These are phyloP conservation scores for Phenganax stokvisi DNA, from an alignment of 92 coral and sea anemone genomes.

Conservation along the genomic window DNA sequence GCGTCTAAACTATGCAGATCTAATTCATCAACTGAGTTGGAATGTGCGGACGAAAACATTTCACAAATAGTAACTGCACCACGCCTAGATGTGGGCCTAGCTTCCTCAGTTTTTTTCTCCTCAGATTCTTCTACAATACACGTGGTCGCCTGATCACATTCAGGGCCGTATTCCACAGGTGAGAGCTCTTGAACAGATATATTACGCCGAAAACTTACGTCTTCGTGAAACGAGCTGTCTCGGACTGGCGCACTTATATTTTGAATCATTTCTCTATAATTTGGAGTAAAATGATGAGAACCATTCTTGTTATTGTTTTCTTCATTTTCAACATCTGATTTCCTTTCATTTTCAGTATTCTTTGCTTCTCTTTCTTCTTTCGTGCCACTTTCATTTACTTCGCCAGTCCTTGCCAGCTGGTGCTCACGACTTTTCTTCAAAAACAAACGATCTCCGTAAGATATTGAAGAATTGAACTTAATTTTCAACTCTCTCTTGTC, in stretches of 20 bases:
- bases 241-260: constrained; percentile 52
- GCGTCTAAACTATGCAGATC: neutral
- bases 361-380: constrained; percentile 9
- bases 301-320: constrained; percentile 28
- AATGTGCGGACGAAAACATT: constrained; percentile 61
- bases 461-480: constrained; percentile 62
- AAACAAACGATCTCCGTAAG: constrained; percentile 76
- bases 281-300: constrained; percentile 49
- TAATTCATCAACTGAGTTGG: constrained; percentile 36
- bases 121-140: constrained; percentile 61
- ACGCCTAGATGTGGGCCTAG: constrained; percentile 53
- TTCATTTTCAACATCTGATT: neutral
- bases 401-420: constrained; percentile 18
- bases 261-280: constrained; percentile 84
- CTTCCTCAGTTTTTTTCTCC: constrained; percentile 11
- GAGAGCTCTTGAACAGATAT: constrained; percentile 59
- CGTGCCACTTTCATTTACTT: constrained; percentile 18
- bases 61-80: constrained; percentile 72
- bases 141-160: constrained; percentile 57
- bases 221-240: neutral
- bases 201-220: constrained; percentile 8
- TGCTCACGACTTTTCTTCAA: constrained; percentile 70
- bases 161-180: constrained; percentile 28
- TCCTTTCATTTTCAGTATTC: neutral
- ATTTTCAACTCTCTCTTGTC: constrained; percentile 66